Percentiles rank a stretch among this genome's conserved stretches.
phyloP scores from a whole-genome alignment of 64 coral and sea anemone species.

The Cladopsammia gracilis region DNA sequence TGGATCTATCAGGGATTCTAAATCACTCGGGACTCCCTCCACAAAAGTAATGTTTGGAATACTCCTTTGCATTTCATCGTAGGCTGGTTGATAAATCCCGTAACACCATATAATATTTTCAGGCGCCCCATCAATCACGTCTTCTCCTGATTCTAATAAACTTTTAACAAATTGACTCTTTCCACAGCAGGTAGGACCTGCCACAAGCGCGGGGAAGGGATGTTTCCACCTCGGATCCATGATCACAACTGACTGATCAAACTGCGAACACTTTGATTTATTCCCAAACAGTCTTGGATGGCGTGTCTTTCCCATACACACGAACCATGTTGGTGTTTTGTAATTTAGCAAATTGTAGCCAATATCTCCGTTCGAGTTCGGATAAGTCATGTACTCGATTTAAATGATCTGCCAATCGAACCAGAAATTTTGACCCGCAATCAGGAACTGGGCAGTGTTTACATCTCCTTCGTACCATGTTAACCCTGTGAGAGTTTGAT shows the following conservation, averaged over 20 bases:
- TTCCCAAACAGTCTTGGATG: background rate
- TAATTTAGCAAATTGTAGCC: conserved; percentile 28
- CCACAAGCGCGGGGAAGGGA: conserved; percentile 49
- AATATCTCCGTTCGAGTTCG: conserved; percentile 21
- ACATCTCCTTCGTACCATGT: background rate
- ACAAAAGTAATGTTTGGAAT: conserved; percentile 67
- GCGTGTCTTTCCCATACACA: background rate
- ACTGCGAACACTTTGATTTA: background rate
- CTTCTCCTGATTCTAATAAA: too few species aligned
- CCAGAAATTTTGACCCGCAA: background rate
- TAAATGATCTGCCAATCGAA: conserved; percentile 4
- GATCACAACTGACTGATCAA: conserved; percentile 39
- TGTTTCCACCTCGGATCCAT: conserved; percentile 76
- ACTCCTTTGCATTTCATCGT: conserved; percentile 29
- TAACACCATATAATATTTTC: conserved; percentile 52
- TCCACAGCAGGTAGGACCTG: conserved; percentile 48
- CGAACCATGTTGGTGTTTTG: conserved; percentile 12
- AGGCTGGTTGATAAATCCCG: conserved; percentile 38
- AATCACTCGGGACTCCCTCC: conserved; percentile 1
- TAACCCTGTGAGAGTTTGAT: background rate
- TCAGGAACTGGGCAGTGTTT: background rate
- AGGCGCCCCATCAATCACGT: too few species aligned
- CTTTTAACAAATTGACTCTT: background rate
- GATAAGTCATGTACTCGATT: conserved; percentile 40
- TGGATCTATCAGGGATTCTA: conserved; percentile 45